Evolutionary conservation across 92 coral and sea anemone genomes (phyloP).

Genomic region (Paramuricea clavata): DNA sequence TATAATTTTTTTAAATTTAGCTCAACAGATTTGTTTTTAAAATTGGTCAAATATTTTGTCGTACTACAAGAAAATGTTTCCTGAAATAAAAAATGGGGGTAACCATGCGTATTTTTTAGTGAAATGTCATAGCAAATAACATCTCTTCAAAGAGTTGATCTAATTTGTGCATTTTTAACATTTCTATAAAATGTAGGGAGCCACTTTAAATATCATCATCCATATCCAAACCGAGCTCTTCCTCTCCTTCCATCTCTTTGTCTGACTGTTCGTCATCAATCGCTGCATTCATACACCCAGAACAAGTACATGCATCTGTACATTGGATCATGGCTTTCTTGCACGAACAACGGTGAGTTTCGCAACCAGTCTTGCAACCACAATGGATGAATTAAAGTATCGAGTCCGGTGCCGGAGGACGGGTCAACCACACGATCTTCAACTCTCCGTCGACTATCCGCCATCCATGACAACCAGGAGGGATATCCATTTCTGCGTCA

Average conservation of each 20-base stretch:
- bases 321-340: constrained; percentile 25
- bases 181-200: too few species aligned
- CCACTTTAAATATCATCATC: not conserved
- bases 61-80: too few species aligned
- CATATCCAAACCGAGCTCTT: not conserved
- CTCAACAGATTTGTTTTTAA: too few species aligned
- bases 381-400: constrained; percentile 43
- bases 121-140: too few species aligned
- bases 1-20: too few species aligned
- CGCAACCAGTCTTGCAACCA: constrained; percentile 52
- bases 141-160: too few species aligned
- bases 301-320: constrained; percentile 44
- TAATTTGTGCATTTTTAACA: too few species aligned
- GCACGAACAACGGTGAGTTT: constrained; percentile 48
- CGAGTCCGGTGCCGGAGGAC: constrained; percentile 45
- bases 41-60: too few species aligned
- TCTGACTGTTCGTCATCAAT: not conserved
- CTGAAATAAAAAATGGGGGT: too few species aligned
- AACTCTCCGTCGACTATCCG: not conserved
- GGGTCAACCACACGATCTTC: constrained; percentile 32
- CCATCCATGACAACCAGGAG: constrained; percentile 53
- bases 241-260: not conserved
- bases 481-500: constrained; percentile 58
- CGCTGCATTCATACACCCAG: not conserved
- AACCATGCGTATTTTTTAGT: too few species aligned